Evolutionary conservation across 2,797 vertebrate species (phyloP), one percentile per base, ranked within the genome.

Genomic region (Pteronotus mesoamericanus): DNA sequence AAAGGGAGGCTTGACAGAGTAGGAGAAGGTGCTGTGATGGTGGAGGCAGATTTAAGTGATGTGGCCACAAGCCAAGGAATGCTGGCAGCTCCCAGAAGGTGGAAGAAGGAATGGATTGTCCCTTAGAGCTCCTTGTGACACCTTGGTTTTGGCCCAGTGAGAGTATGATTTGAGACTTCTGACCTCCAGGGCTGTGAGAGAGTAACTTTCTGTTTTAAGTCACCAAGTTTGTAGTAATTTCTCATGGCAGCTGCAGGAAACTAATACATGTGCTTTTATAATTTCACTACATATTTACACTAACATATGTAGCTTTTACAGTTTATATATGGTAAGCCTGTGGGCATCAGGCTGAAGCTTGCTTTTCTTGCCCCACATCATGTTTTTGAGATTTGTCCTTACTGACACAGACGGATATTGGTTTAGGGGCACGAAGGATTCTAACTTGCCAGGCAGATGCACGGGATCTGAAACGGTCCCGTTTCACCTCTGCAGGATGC

Each of bases 381-480:
- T 19, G 69, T 10, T 34, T 88, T 32, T 39, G 39, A 51, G 59
- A 34, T 83, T 46, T 75, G 22, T 37, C 34, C 6, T 34, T 19
- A 29, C 3, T 9, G 37, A 46, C 10, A 1, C 5, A 59, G 10
- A 12, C 21, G 12, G 32, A 4, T 32, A 32, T 22, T 34, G 37
- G 53, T 44, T 64, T 46, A 77, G 66, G 53, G 11, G 44, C 21
- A 39, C 53, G 21, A 39, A 55, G 26, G 15, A 34, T 26, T 34
- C 44, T 14, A 3, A 21, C 3, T 15, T 15, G 9, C 5, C 0
- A 16, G 68, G 8, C 48, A 77, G 59, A 14, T 24, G 0, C 18
- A 9, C 0, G 48, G 55, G 15, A 14, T 34, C 2, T 19, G 6
- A 42, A 64, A 6, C 0, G 22, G 42, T 39, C 2, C 1, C 1